Evolutionary conservation across 2,113 vertebrate genomes (phyloP), one percentile per base, ranked within the genome.

Genomic region (Melanostigma gelatinosum): DNA sequence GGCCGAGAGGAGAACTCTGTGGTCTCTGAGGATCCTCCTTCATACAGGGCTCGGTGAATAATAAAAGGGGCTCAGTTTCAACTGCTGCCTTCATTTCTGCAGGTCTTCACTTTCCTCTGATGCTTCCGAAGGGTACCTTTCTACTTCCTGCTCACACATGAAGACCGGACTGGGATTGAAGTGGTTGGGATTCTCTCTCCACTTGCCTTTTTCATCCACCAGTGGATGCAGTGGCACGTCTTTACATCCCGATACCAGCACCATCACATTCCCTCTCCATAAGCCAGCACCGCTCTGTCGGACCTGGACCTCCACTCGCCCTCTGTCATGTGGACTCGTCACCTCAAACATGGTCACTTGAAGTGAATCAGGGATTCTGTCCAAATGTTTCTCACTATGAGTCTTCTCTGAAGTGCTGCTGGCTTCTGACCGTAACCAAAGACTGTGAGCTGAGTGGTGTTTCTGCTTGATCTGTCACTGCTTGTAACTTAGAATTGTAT

Each of bases 391-490:
- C 72, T 76, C 63, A 12, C 27, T 32, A 16, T 34, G 70, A 52
- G 54, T 77, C 78, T 75, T 66, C 58, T 80, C 73, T 76, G 48
- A 77, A 84, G 55, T 75, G 86, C 82, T 75, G 84, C 82, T 76
- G 70, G 61, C 67, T 78, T 66, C 63, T 20, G 32, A 68, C 75
- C 82, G 20, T 11, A 84, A 92, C 93, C 91, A 93, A 93, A 93
- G 93, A 91, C 80, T 75, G 57, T 48, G 78, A 82, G 75, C 83
- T 84, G 46, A 72, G 48, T 68, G 34, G 18, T 69, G 29, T 36
- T 61, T 82, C 66, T 72, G 79, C 71, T 77, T 60, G 29, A 54
- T 62, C 40, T 46, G 16, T 73, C 60, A 75, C 69, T 48, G 78
- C 75, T 54, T 50, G 27, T 44, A 78, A 62, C 66, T 58, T 72